phyloP scores from a whole-genome alignment of 2,888 invertebrate genomes.

The Ganaspis brasiliensis region DNA sequence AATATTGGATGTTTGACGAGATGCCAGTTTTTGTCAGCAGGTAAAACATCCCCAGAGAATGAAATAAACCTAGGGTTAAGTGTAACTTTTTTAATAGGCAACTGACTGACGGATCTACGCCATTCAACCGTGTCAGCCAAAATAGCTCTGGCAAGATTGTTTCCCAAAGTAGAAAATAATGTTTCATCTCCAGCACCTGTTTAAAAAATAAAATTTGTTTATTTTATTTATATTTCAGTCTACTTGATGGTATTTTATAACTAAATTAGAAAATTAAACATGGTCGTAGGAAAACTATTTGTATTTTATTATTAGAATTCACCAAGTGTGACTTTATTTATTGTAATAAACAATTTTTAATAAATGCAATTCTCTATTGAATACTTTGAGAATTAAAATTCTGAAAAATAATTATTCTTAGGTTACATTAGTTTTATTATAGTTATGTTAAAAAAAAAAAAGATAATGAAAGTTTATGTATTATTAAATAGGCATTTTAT shows the following conservation, averaged over 20 bases:
- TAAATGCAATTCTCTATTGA: neutral
- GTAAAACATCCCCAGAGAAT: constrained; percentile 88
- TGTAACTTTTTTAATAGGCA: constrained; percentile 90
- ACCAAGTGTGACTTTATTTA: no score
- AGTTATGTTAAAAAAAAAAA: neutral
- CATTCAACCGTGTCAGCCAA: constrained; percentile 95
- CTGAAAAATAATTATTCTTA: neutral
- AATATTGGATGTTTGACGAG: constrained; percentile 94
- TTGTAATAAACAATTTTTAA: neutral
- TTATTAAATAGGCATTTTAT: neutral
- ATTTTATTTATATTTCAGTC: neutral
- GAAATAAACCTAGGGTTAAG: constrained; percentile 91
- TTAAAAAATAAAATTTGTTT: constrained; percentile 22
- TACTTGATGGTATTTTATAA: no score
- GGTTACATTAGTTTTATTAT: no score
- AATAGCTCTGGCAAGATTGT: constrained; percentile 89
- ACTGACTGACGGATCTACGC: constrained; percentile 93
- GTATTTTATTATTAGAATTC: no score
- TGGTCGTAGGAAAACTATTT: no score
- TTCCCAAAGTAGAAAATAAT: constrained; percentile 91
- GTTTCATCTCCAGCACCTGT: constrained; percentile 92
- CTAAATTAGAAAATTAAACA: no score
- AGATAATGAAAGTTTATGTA: neutral
- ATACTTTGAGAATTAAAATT: no score
- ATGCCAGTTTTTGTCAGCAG: constrained; percentile 88